Base-by-base conservation (phyloP, 2,113 vertebrate genomes). In the Theropithecus gelada region DNA sequence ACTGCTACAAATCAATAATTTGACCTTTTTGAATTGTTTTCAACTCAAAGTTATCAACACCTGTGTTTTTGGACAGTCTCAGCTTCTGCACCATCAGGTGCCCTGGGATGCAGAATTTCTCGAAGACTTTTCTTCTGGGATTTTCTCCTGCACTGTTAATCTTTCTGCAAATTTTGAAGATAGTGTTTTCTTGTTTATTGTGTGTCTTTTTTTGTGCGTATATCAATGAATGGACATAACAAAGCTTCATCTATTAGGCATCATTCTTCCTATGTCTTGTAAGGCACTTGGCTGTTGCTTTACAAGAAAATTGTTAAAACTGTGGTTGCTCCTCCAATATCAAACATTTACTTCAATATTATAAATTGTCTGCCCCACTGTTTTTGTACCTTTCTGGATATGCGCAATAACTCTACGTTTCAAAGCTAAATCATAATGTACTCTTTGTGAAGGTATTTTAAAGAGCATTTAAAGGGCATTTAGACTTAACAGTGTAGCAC, bases 131-230 rank as follows among this genome's bases (percentile, higher is more conserved):
- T 68, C 75, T 92, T 57, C 73, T 87, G 70, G 83, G 76, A 80
- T 89, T 92, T 95, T 83, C 68, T 95, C 81, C 40, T 84, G 70
- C 95, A 72, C 27, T 86, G 66, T 83, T 64, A 75, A 79, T 35
- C 32, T 57, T 91, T 92, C 35, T 78, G 40, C 68, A 55, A 52
- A 78, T 59, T 90, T 94, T 72, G 68, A 90, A 94, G 68, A 66
- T 23, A 61, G 30, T 84, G 5, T 12, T 85, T 93, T 81, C 68
- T 55, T 70, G 52, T 11, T 93, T 68, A 2, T 11, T 84, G 7
- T 72, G 6, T 68, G 70, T 73, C 23, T 20, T 48, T 94, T 73
- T 96, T 64, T 83, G 76, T 80, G n/a, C 35, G 48, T 35, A 22
- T 22, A n/a, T 86, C 85, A 45, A 27, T 82, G 66, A 94, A 83